Base-by-base conservation (phyloP, 2,888 invertebrate genomes). In the Galerucella nymphaeae region DNA sequence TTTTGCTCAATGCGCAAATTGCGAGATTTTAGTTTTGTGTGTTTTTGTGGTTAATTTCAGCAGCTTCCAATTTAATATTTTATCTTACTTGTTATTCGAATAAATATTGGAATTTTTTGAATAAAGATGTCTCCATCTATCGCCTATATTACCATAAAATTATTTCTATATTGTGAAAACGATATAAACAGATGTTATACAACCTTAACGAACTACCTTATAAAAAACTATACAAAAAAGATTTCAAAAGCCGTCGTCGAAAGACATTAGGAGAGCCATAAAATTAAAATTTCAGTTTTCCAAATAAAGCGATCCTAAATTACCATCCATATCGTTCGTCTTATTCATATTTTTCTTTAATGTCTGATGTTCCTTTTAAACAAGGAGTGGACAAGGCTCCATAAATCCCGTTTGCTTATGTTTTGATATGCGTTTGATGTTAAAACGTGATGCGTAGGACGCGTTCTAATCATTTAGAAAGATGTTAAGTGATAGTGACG, bases 281-380 rank as follows among this genome's bases (percentile, higher is more conserved):
- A 58, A 58, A 58, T 58, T 58, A 58, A 58, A 58, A 58, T 58
- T 58, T 58, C 58, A 58, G 30, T 58, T 58, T 58, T 14, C 58
- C 58, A 58, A 58, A 58, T 58, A 30, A 58, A 58, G 58, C 58
- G 58, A 58, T 55, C 55, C 10, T 18, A 10, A 20, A 55, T 55
- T 55, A 55, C 55, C 55, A 55, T 55, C 16, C 23, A 11, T 11
- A 20, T 18, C 20, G 55, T 16, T 55, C 55, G 55, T 55, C n/a
- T 55, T 55, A 55, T 16, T 55, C 55, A 55, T 55, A 6, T 8
- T 55, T 55, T 55, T 55, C 9, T 10, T 55, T 55, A 55, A 55
- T 55, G 55, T 55, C 42, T 42, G 10, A 42, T 42, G 42, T 42
- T 42, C 42, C 2, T 18, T 13, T 10, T 13, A 18, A 16, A 14